Percentiles rank a stretch among this genome's conserved stretches.
These are phyloP conservation scores for Arothron firmamentum DNA, from an alignment of 2,113 vertebrate species.

Conservation along the genomic window DNA sequence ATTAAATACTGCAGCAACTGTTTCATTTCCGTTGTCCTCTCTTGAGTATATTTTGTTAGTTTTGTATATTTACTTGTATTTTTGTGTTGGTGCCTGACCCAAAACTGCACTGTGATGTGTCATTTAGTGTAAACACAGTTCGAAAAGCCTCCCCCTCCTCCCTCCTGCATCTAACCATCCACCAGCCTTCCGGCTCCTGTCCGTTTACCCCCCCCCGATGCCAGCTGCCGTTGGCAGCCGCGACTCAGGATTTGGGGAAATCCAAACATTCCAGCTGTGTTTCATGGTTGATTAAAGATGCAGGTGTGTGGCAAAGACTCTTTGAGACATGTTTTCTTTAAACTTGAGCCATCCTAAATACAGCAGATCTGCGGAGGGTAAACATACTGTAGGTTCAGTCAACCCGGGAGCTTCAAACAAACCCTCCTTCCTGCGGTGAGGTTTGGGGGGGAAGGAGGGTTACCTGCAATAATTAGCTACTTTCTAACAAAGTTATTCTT, in stretches of 20 bases:
- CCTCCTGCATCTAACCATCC: constrained; percentile 1
- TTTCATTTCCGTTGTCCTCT: constrained; percentile 1
- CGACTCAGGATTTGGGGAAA: constrained; percentile 41
- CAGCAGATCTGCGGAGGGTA: constrained; percentile 59
- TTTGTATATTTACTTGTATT: constrained; percentile 11
- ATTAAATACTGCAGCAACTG: constrained; percentile 36
- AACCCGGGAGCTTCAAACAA: constrained; percentile 62
- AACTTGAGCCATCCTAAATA: constrained; percentile 46
- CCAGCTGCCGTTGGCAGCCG: constrained; percentile 39
- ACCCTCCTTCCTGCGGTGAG: constrained; percentile 44
- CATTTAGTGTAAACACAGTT: too few species aligned
- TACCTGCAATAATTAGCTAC: constrained; percentile 44
- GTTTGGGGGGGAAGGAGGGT: constrained; percentile 3
- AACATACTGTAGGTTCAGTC: constrained; percentile 62
- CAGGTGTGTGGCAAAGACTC: constrained; percentile 52
- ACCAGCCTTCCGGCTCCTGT: not conserved
- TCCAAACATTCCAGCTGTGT: constrained; percentile 58
- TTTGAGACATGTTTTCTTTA: constrained; percentile 66
- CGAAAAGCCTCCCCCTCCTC: too few species aligned
- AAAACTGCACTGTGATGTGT: not conserved
- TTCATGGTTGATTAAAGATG: constrained; percentile 60
- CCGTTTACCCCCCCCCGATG: constrained; percentile 3
- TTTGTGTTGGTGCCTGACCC: constrained; percentile 23
- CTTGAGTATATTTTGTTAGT: not conserved
- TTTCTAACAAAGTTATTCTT: constrained; percentile 61